Conservation (phyloP, 2,797 vertebrate species). For the Catamblyrhynchus diadema region DNA sequence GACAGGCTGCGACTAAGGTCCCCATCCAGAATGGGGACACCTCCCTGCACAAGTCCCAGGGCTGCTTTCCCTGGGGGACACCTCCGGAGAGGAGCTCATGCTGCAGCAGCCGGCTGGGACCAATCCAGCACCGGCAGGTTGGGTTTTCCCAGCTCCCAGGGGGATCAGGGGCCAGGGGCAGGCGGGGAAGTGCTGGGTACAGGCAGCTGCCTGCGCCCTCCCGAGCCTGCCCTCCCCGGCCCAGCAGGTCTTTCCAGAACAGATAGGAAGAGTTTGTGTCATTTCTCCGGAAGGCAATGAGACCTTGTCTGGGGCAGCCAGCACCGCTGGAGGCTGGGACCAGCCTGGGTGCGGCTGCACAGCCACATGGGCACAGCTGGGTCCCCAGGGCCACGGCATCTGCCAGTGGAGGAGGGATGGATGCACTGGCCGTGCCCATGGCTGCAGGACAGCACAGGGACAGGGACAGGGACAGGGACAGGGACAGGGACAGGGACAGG, state of each 20-base stretch:
- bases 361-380: neutral
- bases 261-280: slow-evolving; percentile 57
- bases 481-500: neutral
- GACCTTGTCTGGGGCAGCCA: slow-evolving; percentile 10
- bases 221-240: neutral
- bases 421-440: accelerated
- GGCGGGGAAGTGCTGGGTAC: neutral
- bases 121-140: neutral
- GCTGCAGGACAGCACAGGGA: neutral
- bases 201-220: slow-evolving; percentile 6
- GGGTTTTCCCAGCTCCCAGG: neutral
- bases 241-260: slow-evolving; percentile 50
- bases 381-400: neutral
- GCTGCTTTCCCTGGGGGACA: neutral
- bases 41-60: neutral
- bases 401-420: neutral
- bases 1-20: neutral
- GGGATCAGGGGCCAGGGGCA: neutral
- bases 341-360: neutral
- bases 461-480: neutral
- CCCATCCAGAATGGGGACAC: neutral
- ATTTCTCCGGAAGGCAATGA: slow-evolving; percentile 9
- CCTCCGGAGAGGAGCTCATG: neutral
- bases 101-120: neutral
- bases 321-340: neutral